Evolutionary conservation across 2,113 vertebrate species (phyloP).

Genomic region (Pachycephala philippinensis): DNA sequence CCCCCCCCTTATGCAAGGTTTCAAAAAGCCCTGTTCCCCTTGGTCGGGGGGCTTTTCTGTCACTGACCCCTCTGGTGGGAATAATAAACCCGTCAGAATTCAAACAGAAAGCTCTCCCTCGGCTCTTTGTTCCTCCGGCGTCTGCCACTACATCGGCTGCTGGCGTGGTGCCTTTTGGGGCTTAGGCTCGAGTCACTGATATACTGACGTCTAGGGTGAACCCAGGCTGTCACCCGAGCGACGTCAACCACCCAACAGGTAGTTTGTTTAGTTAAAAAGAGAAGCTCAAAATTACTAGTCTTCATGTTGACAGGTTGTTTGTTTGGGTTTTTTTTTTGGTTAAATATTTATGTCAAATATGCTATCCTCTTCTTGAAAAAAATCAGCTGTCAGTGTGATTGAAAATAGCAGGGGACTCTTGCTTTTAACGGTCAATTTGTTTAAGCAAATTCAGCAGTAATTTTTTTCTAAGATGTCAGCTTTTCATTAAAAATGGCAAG

Average conservation of each 20-base stretch:
- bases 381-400: not conserved
- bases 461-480: not conserved
- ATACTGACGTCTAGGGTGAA: too few relatives aligned
- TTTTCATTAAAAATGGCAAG: not conserved
- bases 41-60: too few relatives aligned
- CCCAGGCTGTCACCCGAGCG: too few relatives aligned
- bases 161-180: too few relatives aligned
- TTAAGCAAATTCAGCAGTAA: not conserved
- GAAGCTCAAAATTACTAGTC: not conserved
- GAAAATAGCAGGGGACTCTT: not conserved
- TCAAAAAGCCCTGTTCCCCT: too few relatives aligned
- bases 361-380: not conserved
- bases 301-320: not conserved
- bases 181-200: too few relatives aligned
- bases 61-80: too few relatives aligned
- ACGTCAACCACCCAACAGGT: not conserved
- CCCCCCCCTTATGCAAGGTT: too few relatives aligned
- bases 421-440: not conserved
- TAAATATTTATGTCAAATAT: conserved; percentile 1
- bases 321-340: not conserved
- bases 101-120: too few relatives aligned
- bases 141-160: too few relatives aligned
- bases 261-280: not conserved
- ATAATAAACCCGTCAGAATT: too few relatives aligned
- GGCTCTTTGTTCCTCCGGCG: too few relatives aligned